Evolutionary conservation across 2,113 vertebrate species (phyloP).

Genomic region (Poeciliopsis occidentalis): DNA sequence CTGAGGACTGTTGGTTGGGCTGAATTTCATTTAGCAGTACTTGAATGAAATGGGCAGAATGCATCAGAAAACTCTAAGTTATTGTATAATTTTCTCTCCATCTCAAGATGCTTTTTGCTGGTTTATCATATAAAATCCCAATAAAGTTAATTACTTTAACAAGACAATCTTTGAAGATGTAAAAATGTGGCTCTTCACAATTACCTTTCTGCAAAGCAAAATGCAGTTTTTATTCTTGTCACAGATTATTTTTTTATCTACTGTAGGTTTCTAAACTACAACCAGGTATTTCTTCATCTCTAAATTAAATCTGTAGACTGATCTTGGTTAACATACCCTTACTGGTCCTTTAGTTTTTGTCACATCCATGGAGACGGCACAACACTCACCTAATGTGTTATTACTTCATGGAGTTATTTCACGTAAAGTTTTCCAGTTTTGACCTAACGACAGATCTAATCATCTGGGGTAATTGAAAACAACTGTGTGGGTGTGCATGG

Average conservation of each 20-base stretch:
- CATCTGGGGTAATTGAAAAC: slow-evolving; percentile 21
- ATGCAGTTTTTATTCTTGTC: not conserved
- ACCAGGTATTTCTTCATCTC: not conserved
- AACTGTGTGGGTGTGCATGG: slow-evolving; percentile 18
- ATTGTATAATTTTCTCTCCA: no score
- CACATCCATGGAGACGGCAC: not conserved
- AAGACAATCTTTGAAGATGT: no score
- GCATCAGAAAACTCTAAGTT: no score
- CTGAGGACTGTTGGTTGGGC: no score
- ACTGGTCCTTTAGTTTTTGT: not conserved
- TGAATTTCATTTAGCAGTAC: no score
- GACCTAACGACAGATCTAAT: slow-evolving; percentile 17
- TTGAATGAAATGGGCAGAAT: no score
- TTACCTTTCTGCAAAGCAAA: not conserved
- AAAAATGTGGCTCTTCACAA: no score
- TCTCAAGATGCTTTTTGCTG: no score
- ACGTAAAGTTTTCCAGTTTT: slow-evolving; percentile 10
- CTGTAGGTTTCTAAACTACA: not conserved
- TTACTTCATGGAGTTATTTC: slow-evolving; percentile 5
- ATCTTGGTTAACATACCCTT: not conserved
- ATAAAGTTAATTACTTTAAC: no score
- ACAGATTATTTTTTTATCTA: not conserved
- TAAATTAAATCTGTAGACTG: not conserved
- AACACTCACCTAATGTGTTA: not conserved
- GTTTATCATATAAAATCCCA: no score